Base-by-base conservation (phyloP, 1,140 invertebrate genomes). In the Drosophila melanica region DNA sequence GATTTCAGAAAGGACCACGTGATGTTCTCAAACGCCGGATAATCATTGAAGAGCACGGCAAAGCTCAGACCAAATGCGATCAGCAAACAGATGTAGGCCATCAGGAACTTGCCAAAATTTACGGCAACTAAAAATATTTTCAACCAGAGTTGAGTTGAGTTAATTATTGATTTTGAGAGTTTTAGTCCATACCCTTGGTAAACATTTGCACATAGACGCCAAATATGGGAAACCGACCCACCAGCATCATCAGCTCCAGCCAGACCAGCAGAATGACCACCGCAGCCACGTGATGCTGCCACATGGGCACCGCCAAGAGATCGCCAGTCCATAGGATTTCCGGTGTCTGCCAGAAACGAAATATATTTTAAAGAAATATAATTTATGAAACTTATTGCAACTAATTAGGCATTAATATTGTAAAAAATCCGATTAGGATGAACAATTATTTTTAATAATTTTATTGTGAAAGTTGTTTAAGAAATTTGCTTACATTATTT, bases 161-260 rank as follows among this genome's bases (percentile, higher is more conserved):
- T n/a, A 4, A 95, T 94, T 12, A 96, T 95, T 93, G 86, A 23
- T 92, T 90, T 65, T 41, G 70, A 11, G n/a, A 7, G 0, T 9
- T 10, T 4, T n/a, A 3, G 3, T 2, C n/a, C 18, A 5, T 60
- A 94, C 93, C 94, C 81, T 94, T 96, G 7, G 95, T 96, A 79
- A 97, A 96, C 96, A 97, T 97, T 92, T 97, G 96, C 4, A 97
- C 95, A 75, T 97, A 97, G 3, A 97, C 92, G 0, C 96, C 96
- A 84, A 97, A 96, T 75, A 96, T 95, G 47, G 96, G 96, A 92
- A 97, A 97, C 57, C 96, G 93, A 10, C 96, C 96, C 9, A 97
- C 95, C 27, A 97, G 94, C 93, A 97, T 95, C 95, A 97, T 96
- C 5, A 97, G 90, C 80, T 97, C 95, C 12, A 96, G 81, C 96